Base-by-base conservation (phyloP, 2,113 vertebrate genomes). In the Plecturocebus donacophilus region DNA sequence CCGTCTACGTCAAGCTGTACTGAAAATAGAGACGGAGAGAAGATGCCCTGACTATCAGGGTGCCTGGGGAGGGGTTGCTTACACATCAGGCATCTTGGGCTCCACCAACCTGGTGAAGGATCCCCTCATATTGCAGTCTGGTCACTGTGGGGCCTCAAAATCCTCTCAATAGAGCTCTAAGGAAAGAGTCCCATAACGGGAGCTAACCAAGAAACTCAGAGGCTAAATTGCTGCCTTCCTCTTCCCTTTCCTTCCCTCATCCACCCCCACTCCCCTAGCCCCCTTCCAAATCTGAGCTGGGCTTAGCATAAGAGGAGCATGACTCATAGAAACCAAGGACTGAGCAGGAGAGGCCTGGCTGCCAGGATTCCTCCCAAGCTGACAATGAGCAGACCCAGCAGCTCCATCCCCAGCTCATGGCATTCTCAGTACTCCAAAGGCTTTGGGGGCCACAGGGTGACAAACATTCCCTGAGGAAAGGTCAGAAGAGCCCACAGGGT, bases 321-420 rank as follows among this genome's bases (percentile, higher is more conserved):
- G 97, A 97, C 92, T 95, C 95, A 98, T 54, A 91, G 73, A 95
- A 95, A 93, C 79, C 94, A 91, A 95, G 21, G 58, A 61, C 94
- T 79, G 68, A 85, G 68, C 52, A 64, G 27, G 73, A 94, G 61
- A 68, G 54, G 68, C n/a, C 92, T 92, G 75, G 71, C 90, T 96
- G 94, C 92, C 92, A 96, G 87, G 87, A 91, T 90, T 93, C 87
- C 64, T 97, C 56, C 68, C 87, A 35, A 75, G 54, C 76, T 96
- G 92, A 96, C 16, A 56, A 95, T 88, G 92, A 96, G 75, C 92
- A 96, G 94, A 96, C 32, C 52, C 23, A 13, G 70, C 61, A 97
- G 68, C 88, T 90, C 30, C 2, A 75, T 94, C 76, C 20, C 76
- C 76, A 83, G 40, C 54, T 66, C 61, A 21, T 25, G 13, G 90